These are phyloP conservation scores for Brachyhypopomus gauderio DNA, from an alignment of 2,113 vertebrate genomes.

Conservation along the genomic window DNA sequence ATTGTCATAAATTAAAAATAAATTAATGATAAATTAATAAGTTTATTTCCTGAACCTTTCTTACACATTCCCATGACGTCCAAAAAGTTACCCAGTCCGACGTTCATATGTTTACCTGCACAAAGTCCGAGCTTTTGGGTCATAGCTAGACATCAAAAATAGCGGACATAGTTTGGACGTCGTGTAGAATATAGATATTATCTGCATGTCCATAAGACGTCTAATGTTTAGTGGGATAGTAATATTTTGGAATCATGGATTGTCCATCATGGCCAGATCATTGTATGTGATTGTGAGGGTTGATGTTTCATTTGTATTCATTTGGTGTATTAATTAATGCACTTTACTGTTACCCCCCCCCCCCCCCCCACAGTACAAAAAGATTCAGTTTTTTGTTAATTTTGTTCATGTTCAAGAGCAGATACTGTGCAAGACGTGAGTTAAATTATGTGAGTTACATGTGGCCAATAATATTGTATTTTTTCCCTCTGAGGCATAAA, in stretches of 20 bases:
- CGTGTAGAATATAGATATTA: no score
- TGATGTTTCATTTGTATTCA: not conserved
- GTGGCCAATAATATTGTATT: not conserved
- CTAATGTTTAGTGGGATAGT: no score
- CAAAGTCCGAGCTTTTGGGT: no score
- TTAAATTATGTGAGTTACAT: not conserved
- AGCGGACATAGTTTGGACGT: no score
- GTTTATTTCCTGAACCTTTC: no score
- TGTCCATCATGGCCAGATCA: not conserved
- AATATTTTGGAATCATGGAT: not conserved
- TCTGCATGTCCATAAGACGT: no score
- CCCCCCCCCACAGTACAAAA: not conserved
- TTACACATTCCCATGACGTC: no score
- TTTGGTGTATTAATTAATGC: not conserved
- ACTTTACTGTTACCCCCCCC: not conserved
- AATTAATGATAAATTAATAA: no score
- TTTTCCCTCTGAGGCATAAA: constrained; percentile 31
- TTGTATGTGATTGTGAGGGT: not conserved
- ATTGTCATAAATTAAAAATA: no score
- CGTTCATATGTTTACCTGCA: no score
- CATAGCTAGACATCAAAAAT: no score
- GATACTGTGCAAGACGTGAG: not conserved
- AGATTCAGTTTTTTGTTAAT: not conserved
- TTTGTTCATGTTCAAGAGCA: not conserved
- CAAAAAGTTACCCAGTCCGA: no score